Conservation (phyloP, 2,888 invertebrate species). For the Girardia tigrina region DNA sequence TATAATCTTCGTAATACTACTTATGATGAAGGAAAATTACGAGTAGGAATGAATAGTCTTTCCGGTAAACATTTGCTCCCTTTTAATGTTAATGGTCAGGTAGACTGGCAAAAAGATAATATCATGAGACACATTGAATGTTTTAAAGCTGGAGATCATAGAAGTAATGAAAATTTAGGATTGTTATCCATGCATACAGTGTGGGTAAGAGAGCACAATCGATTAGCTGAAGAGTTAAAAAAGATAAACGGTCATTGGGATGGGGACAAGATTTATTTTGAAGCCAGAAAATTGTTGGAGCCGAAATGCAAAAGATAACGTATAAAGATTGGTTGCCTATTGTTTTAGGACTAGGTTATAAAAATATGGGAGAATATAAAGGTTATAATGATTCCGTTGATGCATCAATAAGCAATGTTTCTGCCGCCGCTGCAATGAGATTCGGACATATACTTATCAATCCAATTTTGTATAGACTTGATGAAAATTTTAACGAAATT, state of each 20-base stretch:
- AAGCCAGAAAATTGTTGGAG: conserved; percentile 65
- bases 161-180: conserved; percentile 68
- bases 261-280: conserved; percentile 73
- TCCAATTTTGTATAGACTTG: conserved; percentile 63
- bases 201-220: conserved; percentile 80
- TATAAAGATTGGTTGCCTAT: conserved; percentile 79
- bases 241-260: conserved; percentile 80
- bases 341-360: conserved; percentile 61
- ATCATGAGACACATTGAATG: conserved; percentile 61
- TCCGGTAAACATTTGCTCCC: conserved; percentile 67
- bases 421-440: conserved; percentile 86
- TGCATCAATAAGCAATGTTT: conserved; percentile 78
- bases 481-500: conserved; percentile 66
- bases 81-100: conserved; percentile 60
- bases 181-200: conserved; percentile 56
- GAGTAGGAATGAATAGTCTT: conserved; percentile 53
- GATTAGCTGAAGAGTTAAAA: conserved; percentile 65
- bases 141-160: conserved; percentile 82
- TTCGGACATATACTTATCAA: conserved; percentile 90
- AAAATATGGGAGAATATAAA: conserved; percentile 62
- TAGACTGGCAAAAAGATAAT: conserved; percentile 66
- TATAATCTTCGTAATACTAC: conserved; percentile 67
- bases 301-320: conserved; percentile 86
- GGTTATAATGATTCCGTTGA: conserved; percentile 70
- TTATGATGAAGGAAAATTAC: conserved; percentile 63